Evolutionary conservation across 2,888 invertebrate genomes (phyloP).

Genomic region (Drosophila subquinaria): DNA sequence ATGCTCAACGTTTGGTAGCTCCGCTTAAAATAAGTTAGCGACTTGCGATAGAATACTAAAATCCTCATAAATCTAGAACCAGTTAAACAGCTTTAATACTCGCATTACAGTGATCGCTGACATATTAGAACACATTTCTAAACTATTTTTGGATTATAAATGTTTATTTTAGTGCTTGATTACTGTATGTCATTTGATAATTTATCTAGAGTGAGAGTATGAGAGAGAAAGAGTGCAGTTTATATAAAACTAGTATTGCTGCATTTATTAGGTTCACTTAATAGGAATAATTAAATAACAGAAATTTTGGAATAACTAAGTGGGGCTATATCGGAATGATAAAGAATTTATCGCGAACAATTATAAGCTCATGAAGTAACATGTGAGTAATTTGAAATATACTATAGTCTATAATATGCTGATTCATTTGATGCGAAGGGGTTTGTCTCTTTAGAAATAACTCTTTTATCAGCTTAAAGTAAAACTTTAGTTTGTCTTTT

Average conservation of each 20-base stretch:
- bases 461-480: too few relatives aligned
- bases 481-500: too few relatives aligned
- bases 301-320: neutral
- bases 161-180: neutral
- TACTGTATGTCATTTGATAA: neutral
- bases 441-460: too few relatives aligned
- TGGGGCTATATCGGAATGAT: neutral
- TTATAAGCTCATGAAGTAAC: too few relatives aligned
- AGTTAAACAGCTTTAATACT: slow-evolving; percentile 15
- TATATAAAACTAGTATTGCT: neutral
- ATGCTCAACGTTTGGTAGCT: neutral
- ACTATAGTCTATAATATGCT: too few relatives aligned
- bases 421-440: too few relatives aligned
- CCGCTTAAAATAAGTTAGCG: neutral
- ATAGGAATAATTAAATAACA: neutral
- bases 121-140: neutral
- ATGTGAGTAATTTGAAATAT: too few relatives aligned
- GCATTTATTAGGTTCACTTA: neutral
- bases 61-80: slow-evolving; percentile 5
- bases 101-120: neutral
- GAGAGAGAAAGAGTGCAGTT: neutral
- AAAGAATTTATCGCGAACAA: neutral
- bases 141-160: neutral
- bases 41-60: neutral
- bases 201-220: neutral